Evolutionary conservation across 2,888 invertebrate species (phyloP).

Genomic region (Hybos culiciformis): DNA sequence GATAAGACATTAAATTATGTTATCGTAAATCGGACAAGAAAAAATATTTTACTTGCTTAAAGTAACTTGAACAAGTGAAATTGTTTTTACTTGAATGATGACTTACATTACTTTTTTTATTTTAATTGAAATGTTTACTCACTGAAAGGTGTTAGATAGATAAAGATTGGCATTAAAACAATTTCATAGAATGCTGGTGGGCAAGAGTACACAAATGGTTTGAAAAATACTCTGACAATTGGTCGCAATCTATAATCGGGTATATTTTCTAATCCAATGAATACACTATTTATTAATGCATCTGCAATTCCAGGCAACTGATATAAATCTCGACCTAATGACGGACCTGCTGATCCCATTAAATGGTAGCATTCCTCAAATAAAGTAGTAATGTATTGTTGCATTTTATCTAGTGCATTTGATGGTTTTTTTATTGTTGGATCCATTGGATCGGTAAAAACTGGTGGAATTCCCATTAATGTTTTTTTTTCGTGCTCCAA

Average conservation of each 20-base stretch:
- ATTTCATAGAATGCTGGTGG: constrained; percentile 64
- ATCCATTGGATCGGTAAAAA: constrained; percentile 35
- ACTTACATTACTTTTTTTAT: no score
- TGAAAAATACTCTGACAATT: constrained; percentile 70
- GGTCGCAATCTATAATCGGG: constrained; percentile 77
- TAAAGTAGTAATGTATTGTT: constrained; percentile 60
- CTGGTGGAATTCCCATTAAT: constrained; percentile 48
- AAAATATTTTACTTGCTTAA: neutral
- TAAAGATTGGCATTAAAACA: constrained; percentile 66
- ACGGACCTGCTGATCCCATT: constrained; percentile 61
- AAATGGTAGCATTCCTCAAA: constrained; percentile 73
- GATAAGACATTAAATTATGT: neutral
- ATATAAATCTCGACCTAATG: constrained; percentile 78
- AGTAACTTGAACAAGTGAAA: no score
- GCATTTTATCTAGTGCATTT: constrained; percentile 65
- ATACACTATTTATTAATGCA: constrained; percentile 51
- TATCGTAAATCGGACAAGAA: neutral
- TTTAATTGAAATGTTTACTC: no score
- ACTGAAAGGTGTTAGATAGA: constrained; percentile 67
- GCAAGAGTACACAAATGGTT: constrained; percentile 74
- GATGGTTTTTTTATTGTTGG: constrained; percentile 37
- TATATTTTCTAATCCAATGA: constrained; percentile 42
- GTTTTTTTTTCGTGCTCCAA: constrained; percentile 63
- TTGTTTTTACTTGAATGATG: no score
- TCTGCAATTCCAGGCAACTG: constrained; percentile 59